Conservation (phyloP, 2,797 vertebrate genomes). For the Rhinatrema bivittatum region DNA sequence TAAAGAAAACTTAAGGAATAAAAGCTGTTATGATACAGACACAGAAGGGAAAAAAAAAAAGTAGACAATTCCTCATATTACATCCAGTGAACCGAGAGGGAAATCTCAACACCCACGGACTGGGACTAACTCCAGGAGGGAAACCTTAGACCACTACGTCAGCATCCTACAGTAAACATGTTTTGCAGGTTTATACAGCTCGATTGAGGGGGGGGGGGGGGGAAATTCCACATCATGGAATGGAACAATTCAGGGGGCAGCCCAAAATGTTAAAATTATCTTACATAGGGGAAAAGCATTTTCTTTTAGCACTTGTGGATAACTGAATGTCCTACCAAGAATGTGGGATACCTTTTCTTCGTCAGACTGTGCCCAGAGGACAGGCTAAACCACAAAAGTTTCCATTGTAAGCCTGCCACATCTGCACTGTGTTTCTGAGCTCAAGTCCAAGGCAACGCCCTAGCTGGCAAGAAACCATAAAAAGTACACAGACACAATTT, state of each 20-base stretch:
- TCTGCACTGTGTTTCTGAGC: conserved; percentile 66
- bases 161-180: conserved; percentile 82
- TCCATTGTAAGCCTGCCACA: conserved; percentile 70
- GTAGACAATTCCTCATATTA: conserved; percentile 73
- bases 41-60: conserved; percentile 25
- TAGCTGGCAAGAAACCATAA: conserved; percentile 36
- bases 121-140: conserved; percentile 76
- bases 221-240: not conserved
- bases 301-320: conserved; percentile 18
- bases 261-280: conserved; percentile 18
- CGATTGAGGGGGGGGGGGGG: conserved; percentile 18
- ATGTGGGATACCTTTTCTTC: conserved; percentile 55
- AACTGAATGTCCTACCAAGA: conserved; percentile 36
- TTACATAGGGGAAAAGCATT: conserved; percentile 16
- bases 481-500: conserved; percentile 53
- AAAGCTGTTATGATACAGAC: conserved; percentile 47
- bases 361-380: conserved; percentile 47
- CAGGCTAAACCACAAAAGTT: conserved; percentile 74
- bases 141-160: conserved; percentile 83
- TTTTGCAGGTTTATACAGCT: conserved; percentile 69
- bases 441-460: conserved; percentile 57
- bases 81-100: conserved; percentile 72
- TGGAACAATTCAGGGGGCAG: conserved; percentile 17
- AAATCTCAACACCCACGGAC: conserved; percentile 70
- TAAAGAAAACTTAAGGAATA: conserved; percentile 39